Percentiles rank a stretch among this genome's conserved stretches.
Conservation (phyloP, 2,888 invertebrate genomes). For the Nysson spinosus region DNA sequence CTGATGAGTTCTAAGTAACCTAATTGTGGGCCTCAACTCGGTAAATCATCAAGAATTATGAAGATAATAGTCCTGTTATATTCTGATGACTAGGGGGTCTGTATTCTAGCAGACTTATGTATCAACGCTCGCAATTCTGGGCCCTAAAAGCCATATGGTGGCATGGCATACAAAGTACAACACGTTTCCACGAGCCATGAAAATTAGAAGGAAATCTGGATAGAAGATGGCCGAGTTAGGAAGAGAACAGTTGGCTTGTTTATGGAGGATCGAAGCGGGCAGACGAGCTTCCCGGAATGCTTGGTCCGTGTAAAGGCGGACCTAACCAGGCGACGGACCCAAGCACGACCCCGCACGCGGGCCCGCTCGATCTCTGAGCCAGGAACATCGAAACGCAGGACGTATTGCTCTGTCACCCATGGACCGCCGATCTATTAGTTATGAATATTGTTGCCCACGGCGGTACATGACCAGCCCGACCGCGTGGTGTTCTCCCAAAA, state of each 20-base stretch:
- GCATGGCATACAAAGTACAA: too few relatives aligned
- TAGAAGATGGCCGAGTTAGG: slow-evolving; percentile 39
- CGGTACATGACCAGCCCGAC: slow-evolving; percentile 71
- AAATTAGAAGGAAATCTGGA: slow-evolving; percentile 24
- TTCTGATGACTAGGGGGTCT: too few relatives aligned
- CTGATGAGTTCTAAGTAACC: too few relatives aligned
- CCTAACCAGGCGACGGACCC: slow-evolving; percentile 62
- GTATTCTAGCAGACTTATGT: too few relatives aligned
- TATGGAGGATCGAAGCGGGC: slow-evolving; percentile 46
- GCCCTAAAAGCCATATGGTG: too few relatives aligned
- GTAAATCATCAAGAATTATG: too few relatives aligned
- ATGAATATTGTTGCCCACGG: slow-evolving; percentile 76
- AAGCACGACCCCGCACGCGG: slow-evolving; percentile 59
- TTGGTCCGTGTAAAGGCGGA: slow-evolving; percentile 62
- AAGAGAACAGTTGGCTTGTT: slow-evolving; percentile 46
- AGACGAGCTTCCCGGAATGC: slow-evolving; percentile 69
- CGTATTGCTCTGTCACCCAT: slow-evolving; percentile 76
- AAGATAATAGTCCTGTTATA: too few relatives aligned
- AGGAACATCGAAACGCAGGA: slow-evolving; percentile 73
- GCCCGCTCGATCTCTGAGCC: slow-evolving; percentile 45
- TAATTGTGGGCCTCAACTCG: too few relatives aligned
- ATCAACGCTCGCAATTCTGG: too few relatives aligned
- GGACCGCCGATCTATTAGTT: slow-evolving; percentile 76
- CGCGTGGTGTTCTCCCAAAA: slow-evolving; percentile 68
- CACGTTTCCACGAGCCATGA: not conserved